Base-by-base conservation (phyloP, 1,140 invertebrate genomes). In the Agrypnia vestita region DNA sequence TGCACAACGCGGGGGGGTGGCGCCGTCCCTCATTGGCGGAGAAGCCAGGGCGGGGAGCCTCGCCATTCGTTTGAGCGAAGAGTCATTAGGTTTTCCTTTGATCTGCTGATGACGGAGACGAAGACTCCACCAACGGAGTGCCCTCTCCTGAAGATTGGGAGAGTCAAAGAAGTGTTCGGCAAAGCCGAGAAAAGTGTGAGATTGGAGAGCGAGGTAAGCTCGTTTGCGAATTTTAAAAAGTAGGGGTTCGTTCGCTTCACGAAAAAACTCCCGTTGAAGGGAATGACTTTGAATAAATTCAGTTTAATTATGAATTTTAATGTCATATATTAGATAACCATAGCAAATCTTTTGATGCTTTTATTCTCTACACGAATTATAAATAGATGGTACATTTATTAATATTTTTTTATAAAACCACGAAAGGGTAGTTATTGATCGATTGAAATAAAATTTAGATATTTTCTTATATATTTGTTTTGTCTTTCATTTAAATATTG, bases 71-170 rank as follows among this genome's bases (percentile, higher is more conserved):
- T 73, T 67, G 76, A 62, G 76, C 44, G 44, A 17, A 77, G 76
- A 82, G 80, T 82, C 80, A 79, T 82, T 82, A 82, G 80, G 73
- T 35, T 72, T 79, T 76, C 64, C 56, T 82, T 82, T 82, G 80
- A 82, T 82, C 80, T 69, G 13, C 64, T 69, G 64, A 69, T 69
- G 64, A 47, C 13, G 64, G 44, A 43, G 25, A 35, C 35, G 21
- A 21, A 59, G 55, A 13, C 25, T 35, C 61, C 61, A 19, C 25
- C 11, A 59, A 19, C 55, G 35, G 61, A 64, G 61, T 9, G n/a
- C 64, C 44, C 64, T 69, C 64, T 47, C 43, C 44, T 17, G 61
- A 19, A 64, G 61, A 35, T 35, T 64, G 61, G 61, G 25, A 44
- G 35, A 13, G 61, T 64, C 61, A 64, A 64, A 64, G 61, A 64